These are phyloP conservation scores for Loripinus fragilis DNA, from an alignment of 2,888 invertebrate species.

Conservation along the genomic window DNA sequence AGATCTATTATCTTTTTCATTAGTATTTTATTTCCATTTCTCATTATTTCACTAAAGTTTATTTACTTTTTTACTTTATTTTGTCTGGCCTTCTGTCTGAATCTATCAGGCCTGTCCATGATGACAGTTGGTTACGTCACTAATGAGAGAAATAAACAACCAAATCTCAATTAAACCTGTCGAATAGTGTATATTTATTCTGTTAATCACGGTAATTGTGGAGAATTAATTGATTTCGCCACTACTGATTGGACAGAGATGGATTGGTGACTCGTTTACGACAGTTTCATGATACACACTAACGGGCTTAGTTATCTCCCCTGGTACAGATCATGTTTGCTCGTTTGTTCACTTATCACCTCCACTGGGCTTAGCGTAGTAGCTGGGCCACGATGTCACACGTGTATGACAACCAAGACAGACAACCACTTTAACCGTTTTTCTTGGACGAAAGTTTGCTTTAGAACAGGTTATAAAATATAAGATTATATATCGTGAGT, in stretches of 20 bases:
- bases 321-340: not conserved
- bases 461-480: too few species aligned
- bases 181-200: conserved; percentile 46
- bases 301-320: conserved; percentile 3
- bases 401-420: too few species aligned
- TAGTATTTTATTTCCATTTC: too few species aligned
- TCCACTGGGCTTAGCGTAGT: too few species aligned
- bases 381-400: too few species aligned
- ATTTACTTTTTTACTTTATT: not conserved
- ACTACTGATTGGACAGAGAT: conserved; percentile 52
- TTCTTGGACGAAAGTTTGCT: too few species aligned
- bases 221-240: conserved; percentile 59
- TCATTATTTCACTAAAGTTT: not conserved
- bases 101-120: not conserved
- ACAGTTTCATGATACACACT: conserved; percentile 27
- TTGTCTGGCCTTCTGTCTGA: not conserved
- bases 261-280: conserved; percentile 44
- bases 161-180: conserved; percentile 36
- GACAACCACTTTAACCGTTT: too few species aligned
- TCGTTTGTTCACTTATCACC: not conserved
- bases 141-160: conserved; percentile 11
- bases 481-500: too few species aligned
- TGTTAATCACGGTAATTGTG: conserved; percentile 49
- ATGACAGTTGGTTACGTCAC: conserved; percentile 3
- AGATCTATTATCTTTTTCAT: too few species aligned